Evolutionary conservation across 2,797 vertebrate species (phyloP).

Genomic region (Melanotaenia pygmaea): DNA sequence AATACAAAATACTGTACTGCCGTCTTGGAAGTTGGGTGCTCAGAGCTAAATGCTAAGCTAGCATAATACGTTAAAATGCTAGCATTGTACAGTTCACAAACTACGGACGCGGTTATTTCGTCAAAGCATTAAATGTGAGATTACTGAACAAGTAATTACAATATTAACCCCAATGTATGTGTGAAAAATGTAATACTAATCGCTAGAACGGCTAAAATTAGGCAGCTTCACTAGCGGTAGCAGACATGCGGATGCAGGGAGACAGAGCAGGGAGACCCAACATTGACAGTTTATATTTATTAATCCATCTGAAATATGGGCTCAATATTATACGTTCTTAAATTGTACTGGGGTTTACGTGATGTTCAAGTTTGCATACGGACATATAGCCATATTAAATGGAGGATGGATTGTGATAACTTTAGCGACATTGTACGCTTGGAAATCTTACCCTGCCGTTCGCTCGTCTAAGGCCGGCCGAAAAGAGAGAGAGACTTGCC

Average conservation of each 20-base stretch:
- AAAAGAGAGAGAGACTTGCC: conserved; percentile 80
- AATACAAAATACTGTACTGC: not conserved
- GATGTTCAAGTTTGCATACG: not conserved
- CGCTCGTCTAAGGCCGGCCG: conserved; percentile 86
- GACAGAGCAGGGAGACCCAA: not conserved
- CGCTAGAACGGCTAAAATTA: not conserved
- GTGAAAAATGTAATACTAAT: rapidly evolving
- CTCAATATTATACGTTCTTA: conserved; percentile 40
- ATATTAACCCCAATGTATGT: rapidly evolving
- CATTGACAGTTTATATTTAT: not conserved
- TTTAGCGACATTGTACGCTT: conserved; percentile 30
- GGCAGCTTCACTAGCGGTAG: not conserved
- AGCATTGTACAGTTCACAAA: conserved; percentile 28
- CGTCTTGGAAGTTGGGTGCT: not conserved
- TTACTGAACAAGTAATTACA: rapidly evolving
- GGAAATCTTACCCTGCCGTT: conserved; percentile 84
- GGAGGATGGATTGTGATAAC: conserved; percentile 75
- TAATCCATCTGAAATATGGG: conserved; percentile 3
- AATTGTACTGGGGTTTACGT: not conserved
- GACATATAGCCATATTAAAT: not conserved
- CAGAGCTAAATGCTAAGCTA: conserved; percentile 6
- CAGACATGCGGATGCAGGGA: conserved; percentile 64
- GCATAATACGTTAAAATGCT: conserved; percentile 11
- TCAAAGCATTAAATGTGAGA: not conserved
- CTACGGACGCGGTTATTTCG: not conserved